phyloP scores from a whole-genome alignment of 2,113 vertebrate genomes.

The Vulpes vulpes region DNA sequence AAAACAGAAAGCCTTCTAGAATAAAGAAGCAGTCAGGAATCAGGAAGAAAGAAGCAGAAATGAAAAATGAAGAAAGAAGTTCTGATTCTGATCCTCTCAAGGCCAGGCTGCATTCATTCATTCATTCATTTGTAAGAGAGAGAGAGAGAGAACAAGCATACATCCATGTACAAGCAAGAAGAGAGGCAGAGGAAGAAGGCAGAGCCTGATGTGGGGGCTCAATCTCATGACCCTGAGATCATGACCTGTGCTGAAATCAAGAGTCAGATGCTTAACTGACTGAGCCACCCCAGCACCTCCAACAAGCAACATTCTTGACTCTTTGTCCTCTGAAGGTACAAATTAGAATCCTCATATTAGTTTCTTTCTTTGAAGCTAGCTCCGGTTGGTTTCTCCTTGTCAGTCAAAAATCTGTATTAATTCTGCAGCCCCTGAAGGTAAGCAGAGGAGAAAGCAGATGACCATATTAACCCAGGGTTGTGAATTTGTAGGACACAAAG shows the following conservation, averaged over 20 bases:
- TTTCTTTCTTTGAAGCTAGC: not conserved
- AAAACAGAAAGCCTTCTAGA: not conserved
- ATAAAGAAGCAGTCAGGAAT: not conserved
- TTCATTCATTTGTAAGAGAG: not conserved
- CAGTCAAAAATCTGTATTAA: not conserved
- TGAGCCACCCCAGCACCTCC: not conserved
- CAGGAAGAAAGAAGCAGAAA: not conserved
- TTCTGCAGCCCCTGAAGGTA: not conserved
- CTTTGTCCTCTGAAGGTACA: not conserved
- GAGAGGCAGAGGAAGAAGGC: not conserved
- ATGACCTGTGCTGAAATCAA: not conserved
- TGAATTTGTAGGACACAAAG: not conserved
- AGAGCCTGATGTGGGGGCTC: not conserved
- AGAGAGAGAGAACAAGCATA: not conserved
- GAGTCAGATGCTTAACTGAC: not conserved
- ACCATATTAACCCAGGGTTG: not conserved
- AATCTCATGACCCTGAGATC: not conserved
- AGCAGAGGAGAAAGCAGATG: not conserved
- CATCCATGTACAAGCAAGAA: not conserved
- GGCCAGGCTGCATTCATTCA: not conserved
- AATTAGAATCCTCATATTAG: not conserved
- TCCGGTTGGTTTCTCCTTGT: not conserved
- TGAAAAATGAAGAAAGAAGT: not conserved
- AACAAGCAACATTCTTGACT: not conserved
- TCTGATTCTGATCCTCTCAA: not conserved